Evolutionary conservation across 2,797 vertebrate genomes (phyloP).

Genomic region (Danio aesculapii): DNA sequence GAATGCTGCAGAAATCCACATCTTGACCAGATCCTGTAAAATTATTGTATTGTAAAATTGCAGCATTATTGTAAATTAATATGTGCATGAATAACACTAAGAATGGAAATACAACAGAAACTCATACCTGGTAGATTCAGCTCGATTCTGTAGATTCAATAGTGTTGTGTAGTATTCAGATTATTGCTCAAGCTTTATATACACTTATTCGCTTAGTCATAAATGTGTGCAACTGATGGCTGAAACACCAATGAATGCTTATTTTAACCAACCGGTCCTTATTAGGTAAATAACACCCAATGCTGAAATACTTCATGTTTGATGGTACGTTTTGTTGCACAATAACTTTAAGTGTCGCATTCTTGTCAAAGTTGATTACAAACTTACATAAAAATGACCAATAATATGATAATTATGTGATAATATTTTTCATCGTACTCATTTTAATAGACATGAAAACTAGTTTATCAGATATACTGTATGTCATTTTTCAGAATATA

Average conservation of each 20-base stretch:
- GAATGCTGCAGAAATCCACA: slow-evolving; percentile 31
- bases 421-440: not conserved
- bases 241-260: slow-evolving; percentile 26
- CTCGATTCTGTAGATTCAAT: too few relatives aligned
- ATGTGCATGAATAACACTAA: not conserved
- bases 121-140: not conserved
- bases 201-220: not conserved
- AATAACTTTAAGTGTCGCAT: not conserved
- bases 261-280: not conserved
- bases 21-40: not conserved
- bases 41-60: too few relatives aligned
- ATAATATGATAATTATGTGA: not conserved
- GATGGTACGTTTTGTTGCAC: not conserved
- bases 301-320: not conserved
- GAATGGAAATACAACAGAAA: too few relatives aligned
- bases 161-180: not conserved
- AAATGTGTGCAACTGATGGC: not conserved
- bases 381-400: not conserved
- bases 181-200: not conserved
- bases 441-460: not conserved
- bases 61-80: not conserved
- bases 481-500: not conserved
- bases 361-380: not conserved
- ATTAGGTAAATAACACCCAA: not conserved
- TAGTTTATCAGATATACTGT: not conserved